Base-by-base conservation (phyloP, 2,797 vertebrate species). In the Oreochromis mossambicus region DNA sequence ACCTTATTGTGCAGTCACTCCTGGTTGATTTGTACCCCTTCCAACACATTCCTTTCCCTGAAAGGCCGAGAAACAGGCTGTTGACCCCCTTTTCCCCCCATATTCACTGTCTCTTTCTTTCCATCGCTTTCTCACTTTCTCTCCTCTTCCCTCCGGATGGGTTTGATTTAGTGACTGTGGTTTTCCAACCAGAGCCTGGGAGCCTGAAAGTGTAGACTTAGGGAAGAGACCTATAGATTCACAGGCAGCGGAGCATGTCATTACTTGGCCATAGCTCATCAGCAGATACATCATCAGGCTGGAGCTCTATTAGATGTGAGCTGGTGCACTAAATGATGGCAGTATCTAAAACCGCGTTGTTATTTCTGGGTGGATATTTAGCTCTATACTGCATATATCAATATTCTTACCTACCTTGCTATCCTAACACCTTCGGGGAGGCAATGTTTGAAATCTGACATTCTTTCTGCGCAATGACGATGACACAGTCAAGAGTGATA, bases 1-100 rank as follows among this genome's bases (percentile, higher is more conserved):
- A 94, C 94, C 93, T 94, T 92, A 94, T 93, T 95, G 94, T 96
- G 92, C 89, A 91, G 93, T 95, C 89, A 90, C 90, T 94, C 89
- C 91, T 94, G 91, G 90, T 93, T 93, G 91, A 93, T 94, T 94
- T 95, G 93, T 91, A 87, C 80, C 83, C 88, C 90, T 86, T 93
- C 92, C 92, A 95, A 92, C 92, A 91, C 92, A 95, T 95, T 95
- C 95, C 95, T 93, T 88, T 88, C 80, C 78, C 78, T 19, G 77
- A 90, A 89, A 87, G 78, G 66, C 92, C 84, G 88, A 87, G 86
- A 92, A 92, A 92, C 82, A 83, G 84, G 68, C 93, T 61, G 68
- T 89, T 89, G 89, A 80, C 82, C 87, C 82, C 26, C 78, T 54
- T 77, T 38, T 4, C 26, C 41, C 36, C 32, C 56, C 38, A 58